Evolutionary conservation across 2,888 invertebrate genomes (phyloP).

Genomic region (Synergus itoensis): DNA sequence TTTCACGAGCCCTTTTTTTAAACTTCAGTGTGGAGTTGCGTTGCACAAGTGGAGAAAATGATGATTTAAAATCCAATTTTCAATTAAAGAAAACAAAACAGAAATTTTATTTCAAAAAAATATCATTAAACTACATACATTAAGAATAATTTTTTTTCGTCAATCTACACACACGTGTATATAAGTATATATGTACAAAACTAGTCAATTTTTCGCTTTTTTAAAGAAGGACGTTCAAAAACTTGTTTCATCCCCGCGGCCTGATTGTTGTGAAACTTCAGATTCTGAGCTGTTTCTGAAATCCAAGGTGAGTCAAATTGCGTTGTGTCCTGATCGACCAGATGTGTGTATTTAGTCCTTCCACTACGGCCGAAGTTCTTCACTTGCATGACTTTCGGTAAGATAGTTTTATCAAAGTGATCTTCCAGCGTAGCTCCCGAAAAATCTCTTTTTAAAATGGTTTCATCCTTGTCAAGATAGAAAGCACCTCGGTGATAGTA

Average conservation of each 20-base stretch:
- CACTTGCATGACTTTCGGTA: constrained; percentile 99
- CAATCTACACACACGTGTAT: no score
- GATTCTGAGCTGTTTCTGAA: constrained; percentile 91
- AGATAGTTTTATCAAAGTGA: constrained; percentile 98
- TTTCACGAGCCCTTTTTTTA: no score
- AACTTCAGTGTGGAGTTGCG: no score
- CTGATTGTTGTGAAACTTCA: constrained; percentile 91
- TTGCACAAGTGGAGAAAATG: no score
- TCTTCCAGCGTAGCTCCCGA: constrained; percentile 98
- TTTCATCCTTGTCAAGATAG: constrained; percentile 96
- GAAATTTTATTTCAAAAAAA: no score
- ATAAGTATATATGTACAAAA: no score
- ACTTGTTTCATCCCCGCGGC: constrained; percentile 96
- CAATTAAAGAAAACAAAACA: no score
- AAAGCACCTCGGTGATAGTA: constrained; percentile 99
- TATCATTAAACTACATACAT: no score
- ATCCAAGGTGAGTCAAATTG: constrained; percentile 99
- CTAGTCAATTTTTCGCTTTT: constrained; percentile 78
- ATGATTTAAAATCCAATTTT: no score
- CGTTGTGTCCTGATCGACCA: constrained; percentile 99
- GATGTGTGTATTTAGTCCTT: constrained; percentile 98
- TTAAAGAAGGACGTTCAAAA: constrained; percentile 91
- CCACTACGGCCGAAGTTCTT: constrained; percentile 99
- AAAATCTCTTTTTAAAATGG: constrained; percentile 94
- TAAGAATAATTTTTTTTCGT: no score